Base-by-base conservation (phyloP, 2,113 vertebrate species). In the Hippotragus niger region DNA sequence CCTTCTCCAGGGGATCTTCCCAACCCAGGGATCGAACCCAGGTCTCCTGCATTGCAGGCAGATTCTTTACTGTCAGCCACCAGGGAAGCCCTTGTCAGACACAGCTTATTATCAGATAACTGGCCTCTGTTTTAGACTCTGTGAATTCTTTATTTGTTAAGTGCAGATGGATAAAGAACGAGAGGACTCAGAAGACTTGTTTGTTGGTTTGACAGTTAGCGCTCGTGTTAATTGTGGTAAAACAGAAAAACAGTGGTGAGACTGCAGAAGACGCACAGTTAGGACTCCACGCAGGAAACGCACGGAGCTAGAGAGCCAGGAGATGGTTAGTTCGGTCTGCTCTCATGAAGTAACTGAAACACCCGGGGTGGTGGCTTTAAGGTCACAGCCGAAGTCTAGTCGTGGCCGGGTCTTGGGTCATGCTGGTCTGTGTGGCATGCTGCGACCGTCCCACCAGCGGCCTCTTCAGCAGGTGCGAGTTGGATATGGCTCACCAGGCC, bases 381-480 rank as follows among this genome's bases (percentile, higher is more conserved):
- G 40, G 33, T 36, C 31, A 5, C 6, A 83, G 53, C 31, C 36
- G 23, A 80, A 8, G 33, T 29, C 21, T n/a, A 6, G 25, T 33
- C 14, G 4, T 1, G 11, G 25, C 13, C 90, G 81, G 80, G 14
- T 8, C 25, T 88, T 36, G 60, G 52, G n/a, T 36, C 64, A 5
- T n/a, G 33, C 43, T 15, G 13, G 52, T 81, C 27, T 60, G 2
- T 5, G 36, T 0, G 13, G 78, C 1, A 0, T 2, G 9, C 43
- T 53, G 21, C 8, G 10, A 50, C 50, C 27, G 29, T 52, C 64
- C 40, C 33, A 15, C 76, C 57, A 62, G 25, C 7, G 19, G n/a
- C 40, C 81, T 4, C 50, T 52, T 62, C 40, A 6, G 43, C 33
- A 5, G 10, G 14, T 5, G 13, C 52, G 29, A 64, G 19, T 33